A percentile compares a stretch with the other conserved stretches of the same genome.
phyloP scores from a whole-genome alignment of 2,797 vertebrate genomes.

The Anguilla obscura region DNA sequence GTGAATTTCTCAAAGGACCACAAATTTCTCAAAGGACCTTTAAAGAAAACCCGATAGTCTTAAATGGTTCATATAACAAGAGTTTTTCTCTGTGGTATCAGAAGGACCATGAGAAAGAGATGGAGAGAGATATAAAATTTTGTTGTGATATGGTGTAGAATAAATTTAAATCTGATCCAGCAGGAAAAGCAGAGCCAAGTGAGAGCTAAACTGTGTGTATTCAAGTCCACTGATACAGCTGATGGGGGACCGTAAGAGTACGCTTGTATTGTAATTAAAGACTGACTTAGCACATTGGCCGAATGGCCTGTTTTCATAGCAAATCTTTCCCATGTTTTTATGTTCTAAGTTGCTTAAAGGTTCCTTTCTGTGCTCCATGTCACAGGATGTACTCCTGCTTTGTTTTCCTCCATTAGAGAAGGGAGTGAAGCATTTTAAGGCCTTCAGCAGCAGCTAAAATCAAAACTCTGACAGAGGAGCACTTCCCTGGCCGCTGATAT shows the following conservation, averaged over 20 bases:
- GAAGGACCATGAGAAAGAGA: neutral
- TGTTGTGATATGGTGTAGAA: neutral
- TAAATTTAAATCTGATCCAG: neutral
- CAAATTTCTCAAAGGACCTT: neutral
- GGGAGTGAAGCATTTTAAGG: neutral
- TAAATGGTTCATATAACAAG: neutral
- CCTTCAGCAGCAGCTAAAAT: constrained; percentile 38
- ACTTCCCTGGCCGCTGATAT: constrained; percentile 50
- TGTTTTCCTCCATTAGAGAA: constrained; percentile 17
- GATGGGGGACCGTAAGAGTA: neutral
- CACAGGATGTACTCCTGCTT: constrained; percentile 31
- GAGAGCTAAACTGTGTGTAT: neutral
- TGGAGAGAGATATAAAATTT: neutral
- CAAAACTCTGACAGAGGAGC: constrained; percentile 46
- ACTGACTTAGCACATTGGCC: constrained; percentile 27
- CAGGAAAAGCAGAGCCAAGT: neutral
- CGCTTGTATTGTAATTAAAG: neutral
- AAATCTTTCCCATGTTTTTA: constrained; percentile 42
- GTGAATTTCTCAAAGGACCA: neutral
- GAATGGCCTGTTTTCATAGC: constrained; percentile 22
- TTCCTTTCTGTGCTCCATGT: constrained; percentile 31
- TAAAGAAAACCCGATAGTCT: neutral
- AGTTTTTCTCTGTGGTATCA: neutral
- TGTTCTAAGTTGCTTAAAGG: neutral
- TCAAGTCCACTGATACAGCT: neutral